phyloP scores from a whole-genome alignment of 2,113 vertebrate species.

The Engraulis encrasicolus region DNA sequence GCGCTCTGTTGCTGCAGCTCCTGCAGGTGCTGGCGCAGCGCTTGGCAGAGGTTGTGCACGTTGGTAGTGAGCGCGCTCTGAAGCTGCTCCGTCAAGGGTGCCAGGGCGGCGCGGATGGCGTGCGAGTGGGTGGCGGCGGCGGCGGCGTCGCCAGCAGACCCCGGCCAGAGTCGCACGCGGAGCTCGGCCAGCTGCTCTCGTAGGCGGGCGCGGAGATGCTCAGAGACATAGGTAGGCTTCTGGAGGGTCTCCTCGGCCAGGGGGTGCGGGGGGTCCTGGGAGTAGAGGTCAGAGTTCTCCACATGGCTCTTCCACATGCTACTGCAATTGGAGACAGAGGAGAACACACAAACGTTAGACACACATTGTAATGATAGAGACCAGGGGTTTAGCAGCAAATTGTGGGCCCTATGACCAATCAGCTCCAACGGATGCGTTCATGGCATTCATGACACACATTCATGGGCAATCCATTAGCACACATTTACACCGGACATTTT shows the following conservation, averaged over 20 bases:
- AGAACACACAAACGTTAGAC: background rate
- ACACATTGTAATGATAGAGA: too few species aligned
- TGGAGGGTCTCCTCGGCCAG: conserved; percentile 57
- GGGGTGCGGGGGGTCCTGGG: conserved; percentile 63
- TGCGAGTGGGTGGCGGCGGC: conserved; percentile 64
- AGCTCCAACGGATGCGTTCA: too few species aligned
- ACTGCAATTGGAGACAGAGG: conserved; percentile 45
- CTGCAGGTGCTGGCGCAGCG: conserved; percentile 66
- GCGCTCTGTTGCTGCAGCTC: conserved; percentile 54
- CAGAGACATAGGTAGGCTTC: conserved; percentile 67
- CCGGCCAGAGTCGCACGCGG: conserved; percentile 73
- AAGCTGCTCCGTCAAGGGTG: conserved; percentile 74
- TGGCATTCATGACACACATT: too few species aligned
- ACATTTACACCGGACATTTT: background rate
- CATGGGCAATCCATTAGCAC: background rate
- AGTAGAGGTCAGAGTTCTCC: conserved; percentile 69
- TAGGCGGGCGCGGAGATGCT: conserved; percentile 70
- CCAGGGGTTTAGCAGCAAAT: too few species aligned
- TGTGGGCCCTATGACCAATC: too few species aligned
- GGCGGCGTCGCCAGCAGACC: conserved; percentile 65
- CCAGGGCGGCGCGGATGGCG: conserved; percentile 78
- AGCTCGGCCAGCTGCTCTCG: conserved; percentile 82
- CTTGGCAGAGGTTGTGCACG: conserved; percentile 76
- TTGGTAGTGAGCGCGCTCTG: conserved; percentile 75
- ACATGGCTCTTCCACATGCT: conserved; percentile 77